Evolutionary conservation across 2,888 invertebrate species (phyloP), one percentile per base, ranked within the genome.

Genomic region (Endotricha flammealis): DNA sequence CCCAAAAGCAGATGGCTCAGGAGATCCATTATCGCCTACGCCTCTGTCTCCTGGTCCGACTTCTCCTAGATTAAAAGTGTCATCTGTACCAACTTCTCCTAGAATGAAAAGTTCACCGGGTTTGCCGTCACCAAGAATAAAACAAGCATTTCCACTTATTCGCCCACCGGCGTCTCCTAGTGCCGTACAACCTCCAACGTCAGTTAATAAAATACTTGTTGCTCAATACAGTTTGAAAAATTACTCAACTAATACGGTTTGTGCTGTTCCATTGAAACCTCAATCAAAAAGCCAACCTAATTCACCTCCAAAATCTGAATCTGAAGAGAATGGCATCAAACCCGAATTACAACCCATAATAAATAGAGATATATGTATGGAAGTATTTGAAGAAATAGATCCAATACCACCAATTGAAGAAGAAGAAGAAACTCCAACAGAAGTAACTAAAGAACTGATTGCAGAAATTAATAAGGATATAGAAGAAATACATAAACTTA

Each of bases 1-100:
- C 57, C 95, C 96, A 37, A 95, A 94, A 78, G 91, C 93, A 32
- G 93, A 94, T 54, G 89, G 90, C 25, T 77, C 85, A 9, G 70
- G 76, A 53, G 88, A 88, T 55, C 82, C 88, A 1, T 73, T 90
- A 54, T 90, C 90, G n/a, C 90, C 90, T 1, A 89, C 89, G 6
- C 87, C 88, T 6, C 64, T 89, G 39, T 89, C 90, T 2, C 90
- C 90, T 11, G 90, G 90, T 33, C 90, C 90, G 7, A 90, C 90
- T 12, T 90, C 90, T 2, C 89, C 90, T 22, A 79, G 90, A 41
- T 64, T 91, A 42, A 90, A 89, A 73, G 90, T 90, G 40, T 90
- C 91, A 13, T 92, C 93, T 48, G 92, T 93, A 50, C 94, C 94
- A 48, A 93, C 93, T 20, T 93, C 94, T 1, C 94, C 94, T 1